Evolutionary conservation across 2,888 invertebrate genomes (phyloP), one percentile per base, ranked within the genome.

Genomic region (Mimachlamys varia): DNA sequence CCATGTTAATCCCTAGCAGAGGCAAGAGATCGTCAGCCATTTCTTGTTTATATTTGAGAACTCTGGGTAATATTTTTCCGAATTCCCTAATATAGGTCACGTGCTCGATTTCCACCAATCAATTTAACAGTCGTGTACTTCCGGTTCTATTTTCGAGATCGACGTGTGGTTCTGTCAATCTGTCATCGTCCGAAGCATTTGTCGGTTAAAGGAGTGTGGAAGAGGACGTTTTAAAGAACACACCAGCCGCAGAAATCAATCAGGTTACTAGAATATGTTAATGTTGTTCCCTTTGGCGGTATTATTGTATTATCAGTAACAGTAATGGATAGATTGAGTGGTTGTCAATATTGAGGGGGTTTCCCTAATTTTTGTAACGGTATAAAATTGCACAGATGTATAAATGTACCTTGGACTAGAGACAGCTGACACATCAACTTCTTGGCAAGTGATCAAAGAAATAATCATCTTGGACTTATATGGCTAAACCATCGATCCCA

Each of bases 1-100:
- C 89, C 89, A 37, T 87, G 53, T 49, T 92, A 58, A 94, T 90
- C 4, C 94, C 95, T 27, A 96, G 90, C 62, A 96, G 92, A n/a
- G 95, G 95, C 76, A 95, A 93, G 87, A 95, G 92, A 89, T 95
- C 95, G 37, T 95, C 95, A 50, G 92, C 94, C 93, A 94, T 94
- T 76, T 93, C 94, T 89, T 55, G 37, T 88, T 33, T 22, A 89
- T 27, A 62, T 27, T 58, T 17, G 33, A 87, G 27, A 55, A 89
- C 37, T 33, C 38, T 89, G 58, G 58, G 33, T 37, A 38, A 7
- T 53, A 53, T 58, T 38, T 76, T 27, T 33, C 37, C 33, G 44
- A 27, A 37, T 88, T 89, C 37, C 62, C 89, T 19, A 58, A 88
- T n/a, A 49, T 15, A 19, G 33, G 50, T 53, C 90, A 89, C 50